Evolutionary conservation across 1,140 invertebrate species (phyloP).

Genomic region (Bombus haemorrhoidalis): DNA sequence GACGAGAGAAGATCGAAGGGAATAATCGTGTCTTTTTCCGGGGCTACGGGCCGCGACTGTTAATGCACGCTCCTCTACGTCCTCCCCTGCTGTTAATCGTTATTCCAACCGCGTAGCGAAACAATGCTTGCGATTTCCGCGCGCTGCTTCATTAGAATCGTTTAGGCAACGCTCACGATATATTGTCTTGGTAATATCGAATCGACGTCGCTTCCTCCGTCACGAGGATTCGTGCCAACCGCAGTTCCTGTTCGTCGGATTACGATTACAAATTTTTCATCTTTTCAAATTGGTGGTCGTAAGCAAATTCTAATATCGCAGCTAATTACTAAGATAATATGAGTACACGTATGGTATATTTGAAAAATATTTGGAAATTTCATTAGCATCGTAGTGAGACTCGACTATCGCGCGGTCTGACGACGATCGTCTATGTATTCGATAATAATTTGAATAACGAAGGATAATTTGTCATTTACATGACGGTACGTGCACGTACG

Average conservation of each 20-base stretch:
- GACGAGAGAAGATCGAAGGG: constrained; percentile 1
- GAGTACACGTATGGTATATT: too few species aligned
- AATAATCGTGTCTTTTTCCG: constrained; percentile 14
- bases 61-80: not conserved
- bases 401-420: too few species aligned
- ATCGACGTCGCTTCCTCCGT: not conserved
- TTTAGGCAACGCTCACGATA: constrained; percentile 10
- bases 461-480: too few species aligned
- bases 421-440: too few species aligned
- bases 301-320: too few species aligned
- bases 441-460: too few species aligned
- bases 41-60: not conserved
- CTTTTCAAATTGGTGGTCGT: too few species aligned
- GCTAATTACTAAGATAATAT: too few species aligned
- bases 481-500: not conserved
- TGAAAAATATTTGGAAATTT: too few species aligned
- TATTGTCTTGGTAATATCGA: constrained; percentile 3
- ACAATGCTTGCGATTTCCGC: constrained; percentile 55
- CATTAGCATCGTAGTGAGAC: not conserved
- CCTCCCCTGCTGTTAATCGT: not conserved
- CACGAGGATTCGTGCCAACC: not conserved
- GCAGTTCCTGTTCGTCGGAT: too few species aligned
- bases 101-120: constrained; percentile 40
- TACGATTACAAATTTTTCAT: too few species aligned
- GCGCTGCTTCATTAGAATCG: constrained; percentile 41